Base-by-base conservation (phyloP, 2,113 vertebrate species). In the Salvator merianae region DNA sequence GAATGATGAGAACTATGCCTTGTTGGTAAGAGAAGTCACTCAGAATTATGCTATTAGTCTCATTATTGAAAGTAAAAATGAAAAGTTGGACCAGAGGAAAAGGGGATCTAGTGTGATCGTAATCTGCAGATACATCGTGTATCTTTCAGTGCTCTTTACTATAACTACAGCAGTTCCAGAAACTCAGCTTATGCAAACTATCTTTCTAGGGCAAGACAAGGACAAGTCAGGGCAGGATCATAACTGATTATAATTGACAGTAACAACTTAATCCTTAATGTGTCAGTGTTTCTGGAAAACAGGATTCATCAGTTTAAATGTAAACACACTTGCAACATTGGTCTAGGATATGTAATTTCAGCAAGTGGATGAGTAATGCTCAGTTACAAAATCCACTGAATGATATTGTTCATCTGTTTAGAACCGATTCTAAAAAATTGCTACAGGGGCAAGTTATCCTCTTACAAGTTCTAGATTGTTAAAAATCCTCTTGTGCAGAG, bases 81-180 rank as follows among this genome's bases (percentile, higher is more conserved):
- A 85, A 63, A 66, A 36, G 55, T 70, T 80, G 55, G 83, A 74
- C 36, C 72, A 72, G 70, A 28, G 24, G 71, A 30, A 80, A 30
- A 75, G 0, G 0, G 43, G 38, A 82, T 77, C 36, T 12, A 82
- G 86, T 76, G 73, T 40, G 4, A 83, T 77, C 16, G 74, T 92
- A 82, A 63, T 69, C 50, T 80, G 77, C 59, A 79, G 84, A 22
- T 53, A 24, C 10, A 24, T 68, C 63, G 12, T 75, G 83, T 78
- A 50, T 66, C 50, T 69, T 87, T 91, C 90, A 74, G 7, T 76
- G 38, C 55, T 34, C 4, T 12, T 38, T 90, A 88, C 59, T 81
- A 5, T 89, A 38, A 78, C 66, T 90, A 5, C 0, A 73, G 69
- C 82, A 43, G 24, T 82, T 59, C 86, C 18, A 63, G 43, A 62